Evolutionary conservation across 2,113 vertebrate species (phyloP), one percentile per base, ranked within the genome.

Genomic region (human (Homo sapiens)): DNA sequence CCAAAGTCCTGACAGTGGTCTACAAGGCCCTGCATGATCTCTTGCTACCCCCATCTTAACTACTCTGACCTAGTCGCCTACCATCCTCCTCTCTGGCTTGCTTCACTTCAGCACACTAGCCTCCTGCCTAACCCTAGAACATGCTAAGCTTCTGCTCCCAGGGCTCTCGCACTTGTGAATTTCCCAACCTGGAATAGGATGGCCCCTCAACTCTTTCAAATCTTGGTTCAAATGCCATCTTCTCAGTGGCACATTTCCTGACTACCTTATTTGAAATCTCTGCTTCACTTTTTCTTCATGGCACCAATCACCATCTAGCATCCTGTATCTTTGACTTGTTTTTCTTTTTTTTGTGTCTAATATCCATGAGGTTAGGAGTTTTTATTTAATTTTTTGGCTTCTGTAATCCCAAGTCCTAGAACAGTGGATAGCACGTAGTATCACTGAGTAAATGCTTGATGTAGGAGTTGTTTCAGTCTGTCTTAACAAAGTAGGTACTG

Each of bases 341-440:
- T 45, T 90, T 93, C 30, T 68, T 75, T 79, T 20, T 43, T 30
- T 73, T 40, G 90, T 35, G n/a, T 82, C 25, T 93, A 76, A 94
- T 50, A 64, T 85, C n/a, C 78, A 80, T 0, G 16, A 70, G 25
- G n/a, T 8, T 68, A 82, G 14, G 59, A 18, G 50, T 32, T 85
- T 81, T 55, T 35, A 16, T 89, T 94, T 92, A 20, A 18, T 68
- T 89, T 55, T 78, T 43, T 73, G 45, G 27, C 14, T 70, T 79
- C 75, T 61, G 20, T 45, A 61, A 86, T 82, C 45, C 35, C 27
- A 30, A 40, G 40, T 80, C 43, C 75, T 89, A 75, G 30, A 72
- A 75, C 10, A 73, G 30, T 27, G 8, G 13, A 30, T 78, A 83
- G 27, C 45, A 81, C n/a, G 61, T 59, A 86, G 43, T 3, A 73